Evolutionary conservation across 1,140 invertebrate genomes (phyloP), one percentile per base, ranked within the genome.

Genomic region (Amyelois transitella): DNA sequence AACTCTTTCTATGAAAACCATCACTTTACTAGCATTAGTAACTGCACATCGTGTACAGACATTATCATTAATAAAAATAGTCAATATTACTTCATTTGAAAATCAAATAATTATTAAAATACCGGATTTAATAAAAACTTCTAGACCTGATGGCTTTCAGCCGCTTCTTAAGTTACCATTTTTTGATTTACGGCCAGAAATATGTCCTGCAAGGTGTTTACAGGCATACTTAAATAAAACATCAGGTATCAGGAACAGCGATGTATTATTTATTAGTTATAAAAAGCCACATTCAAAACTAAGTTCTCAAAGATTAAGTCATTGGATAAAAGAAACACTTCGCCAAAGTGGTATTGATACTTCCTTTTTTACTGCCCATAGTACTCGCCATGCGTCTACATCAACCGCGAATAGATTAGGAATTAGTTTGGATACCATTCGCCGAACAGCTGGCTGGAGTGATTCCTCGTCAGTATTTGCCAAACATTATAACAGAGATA

Each of bases 21-120:
- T 25, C 5, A 45, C 22, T 4, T n/a, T 53, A 10, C 10, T 53
- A 25, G 52, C 43, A 1, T 28, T 53, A 18, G 43, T 18, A 1
- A 43, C 51, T 3, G 51, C 18, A 0, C 51, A 52, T 8, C n/a
- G 51, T n/a, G 51, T 22, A 21, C 51, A 52, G 12, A 52, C 51
- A n/a, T 6, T 52, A 5, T 43, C 32, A n/a, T n/a, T 52, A 14
- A 43, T 52, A 20, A 32, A 10, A 10, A 6, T 32, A 32, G 7
- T 12, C 10, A 43, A 43, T 14, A 52, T 52, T 12, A 21, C 43
- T 19, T 43, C 18, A n/a, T 43, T 43, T n/a, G 4, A n/a, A 1
- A 19, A 19, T 43, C 0, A n/a, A 19, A 21, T 52, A 17, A 14
- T 0, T 20, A 52, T 52, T 21, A 43, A 21, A 19, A 21, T 52